Base-by-base conservation (phyloP, 2,797 vertebrate genomes). In the Darevskia nairensis region DNA sequence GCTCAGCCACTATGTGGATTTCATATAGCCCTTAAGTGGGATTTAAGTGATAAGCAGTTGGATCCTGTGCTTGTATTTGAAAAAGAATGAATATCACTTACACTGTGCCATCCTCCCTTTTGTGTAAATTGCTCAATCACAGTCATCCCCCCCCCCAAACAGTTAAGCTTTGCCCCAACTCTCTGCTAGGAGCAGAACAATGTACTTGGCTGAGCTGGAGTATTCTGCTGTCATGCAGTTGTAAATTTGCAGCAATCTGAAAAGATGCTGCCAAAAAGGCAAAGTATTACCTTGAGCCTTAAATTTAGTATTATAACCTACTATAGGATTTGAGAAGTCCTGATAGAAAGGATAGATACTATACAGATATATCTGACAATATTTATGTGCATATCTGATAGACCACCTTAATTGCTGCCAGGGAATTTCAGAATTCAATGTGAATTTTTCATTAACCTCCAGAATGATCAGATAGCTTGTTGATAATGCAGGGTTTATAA, bases 281-380 rank as follows among this genome's bases (percentile, higher is more conserved):
- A 72, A 87, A 29, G 29, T 17, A 9, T 23, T 21, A 77, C 21
- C 68, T 71, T 77, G 1, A 59, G 50, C 6, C 10, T 1, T 44
- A 66, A 68, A 69, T 7, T 79, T 85, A 78, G 2, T 9, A 86
- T 86, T 27, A 25, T 85, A 91, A 55, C 68, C 55, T 0, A 21
- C 8, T 32, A 2, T 90, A 29, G 1, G 6, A 50, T 81, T 85
- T 92, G 91, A 77, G 90, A 79, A 44, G 69, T 68, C 29, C 35
- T 89, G 9, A 80, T 35, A n/a, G 8, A 84, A 55, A 66, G 39
- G 82, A 64, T 78, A 61, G 1, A 74, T 55, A 32, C n/a, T 32
- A 15, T 71, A 3, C 15, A 66, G 7, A 5, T 44, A 82, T 68
- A 4, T 55, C 10, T 85, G 39, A 10, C 8, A 77, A 23, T 27